These are phyloP conservation scores for Pseudorhombus dupliciocellatus DNA, from an alignment of 2,113 vertebrate species.

Conservation along the genomic window DNA sequence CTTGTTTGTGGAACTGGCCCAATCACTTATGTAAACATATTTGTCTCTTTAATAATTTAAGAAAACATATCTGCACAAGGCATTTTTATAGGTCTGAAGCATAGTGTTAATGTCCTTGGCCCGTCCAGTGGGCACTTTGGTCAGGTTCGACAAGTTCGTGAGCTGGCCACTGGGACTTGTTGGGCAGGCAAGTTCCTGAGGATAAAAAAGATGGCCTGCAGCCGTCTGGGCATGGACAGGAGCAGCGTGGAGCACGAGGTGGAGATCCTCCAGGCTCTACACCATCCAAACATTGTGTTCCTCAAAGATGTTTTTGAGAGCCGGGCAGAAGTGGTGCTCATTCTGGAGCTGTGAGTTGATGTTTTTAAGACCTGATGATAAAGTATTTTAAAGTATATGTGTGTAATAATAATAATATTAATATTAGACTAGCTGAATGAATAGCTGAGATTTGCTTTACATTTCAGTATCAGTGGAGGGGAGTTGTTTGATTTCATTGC, in stretches of 20 bases:
- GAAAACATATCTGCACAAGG: no score
- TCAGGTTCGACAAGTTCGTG: constrained; percentile 76
- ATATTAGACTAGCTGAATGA: neutral
- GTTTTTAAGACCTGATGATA: no score
- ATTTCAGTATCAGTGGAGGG: constrained; percentile 75
- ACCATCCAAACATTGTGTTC: constrained; percentile 80
- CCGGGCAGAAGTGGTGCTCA: constrained; percentile 80
- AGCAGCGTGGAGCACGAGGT: constrained; percentile 79
- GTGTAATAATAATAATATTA: no score
- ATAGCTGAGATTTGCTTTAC: neutral
- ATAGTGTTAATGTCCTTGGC: neutral
- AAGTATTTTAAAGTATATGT: no score
- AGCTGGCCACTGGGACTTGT: constrained; percentile 59
- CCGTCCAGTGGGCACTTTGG: constrained; percentile 82
- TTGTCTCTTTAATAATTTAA: no score
- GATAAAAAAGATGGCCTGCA: constrained; percentile 65
- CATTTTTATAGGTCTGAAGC: neutral
- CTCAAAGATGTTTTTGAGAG: constrained; percentile 83
- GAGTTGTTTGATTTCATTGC: constrained; percentile 89
- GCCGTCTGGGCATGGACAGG: constrained; percentile 72
- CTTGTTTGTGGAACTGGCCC: no score
- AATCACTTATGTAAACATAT: no score
- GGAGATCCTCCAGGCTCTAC: constrained; percentile 76
- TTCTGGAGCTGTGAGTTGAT: constrained; percentile 84
- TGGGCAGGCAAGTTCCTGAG: constrained; percentile 84